Percentiles rank a stretch among this genome's conserved stretches.
phyloP scores from a whole-genome alignment of 1,140 invertebrate species.

The Tenebrio molitor region DNA sequence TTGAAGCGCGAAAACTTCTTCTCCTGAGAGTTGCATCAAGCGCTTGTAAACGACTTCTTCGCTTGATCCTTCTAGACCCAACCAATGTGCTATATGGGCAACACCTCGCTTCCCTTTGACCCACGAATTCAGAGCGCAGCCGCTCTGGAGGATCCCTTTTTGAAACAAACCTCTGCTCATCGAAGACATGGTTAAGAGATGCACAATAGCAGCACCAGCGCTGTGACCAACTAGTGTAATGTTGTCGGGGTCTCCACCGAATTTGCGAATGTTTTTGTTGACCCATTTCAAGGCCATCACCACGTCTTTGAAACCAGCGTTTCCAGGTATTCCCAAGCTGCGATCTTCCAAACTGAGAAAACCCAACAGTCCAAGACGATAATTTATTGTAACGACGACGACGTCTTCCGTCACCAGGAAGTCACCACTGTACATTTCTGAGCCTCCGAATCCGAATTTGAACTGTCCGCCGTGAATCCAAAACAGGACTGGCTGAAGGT shows the following conservation, averaged over 20 bases:
- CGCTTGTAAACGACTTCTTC: no score
- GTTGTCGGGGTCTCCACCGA: constrained; percentile 66
- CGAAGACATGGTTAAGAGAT: constrained; percentile 49
- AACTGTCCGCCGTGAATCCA: constrained; percentile 78
- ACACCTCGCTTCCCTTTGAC: no score
- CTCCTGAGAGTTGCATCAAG: no score
- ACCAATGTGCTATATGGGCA: no score
- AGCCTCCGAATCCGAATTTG: constrained; percentile 70
- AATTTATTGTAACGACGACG: constrained; percentile 67
- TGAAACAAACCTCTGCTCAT: constrained; percentile 67
- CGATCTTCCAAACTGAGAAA: constrained; percentile 60
- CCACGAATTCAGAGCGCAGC: constrained; percentile 64
- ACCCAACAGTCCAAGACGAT: constrained; percentile 63
- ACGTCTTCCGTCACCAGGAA: constrained; percentile 73
- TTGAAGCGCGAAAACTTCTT: no score
- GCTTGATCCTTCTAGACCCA: no score
- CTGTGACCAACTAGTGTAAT: constrained; percentile 67
- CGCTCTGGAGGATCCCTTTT: constrained; percentile 74
- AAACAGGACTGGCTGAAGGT: constrained; percentile 72
- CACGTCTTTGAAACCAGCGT: constrained; percentile 75
- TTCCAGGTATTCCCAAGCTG: constrained; percentile 68
- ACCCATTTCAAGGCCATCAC: no score
- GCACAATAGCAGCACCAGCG: constrained; percentile 65
- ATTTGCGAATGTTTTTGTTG: constrained; percentile 67
- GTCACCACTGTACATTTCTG: constrained; percentile 70